Evolutionary conservation across 2,113 vertebrate species (phyloP).

Genomic region (Oreochromis tanganicae): DNA sequence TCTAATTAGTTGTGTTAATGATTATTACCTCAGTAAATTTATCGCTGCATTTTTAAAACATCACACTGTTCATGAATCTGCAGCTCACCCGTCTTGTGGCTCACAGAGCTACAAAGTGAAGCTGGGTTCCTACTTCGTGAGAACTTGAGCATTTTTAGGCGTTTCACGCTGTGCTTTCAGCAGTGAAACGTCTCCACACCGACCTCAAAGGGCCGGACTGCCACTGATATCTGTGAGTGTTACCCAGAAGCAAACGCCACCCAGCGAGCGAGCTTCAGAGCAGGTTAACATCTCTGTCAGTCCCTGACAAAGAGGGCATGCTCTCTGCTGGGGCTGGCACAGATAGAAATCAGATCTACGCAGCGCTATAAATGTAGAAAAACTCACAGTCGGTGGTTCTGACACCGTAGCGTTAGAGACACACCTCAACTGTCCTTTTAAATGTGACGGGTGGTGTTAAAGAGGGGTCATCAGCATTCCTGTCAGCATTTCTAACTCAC

Average conservation of each 20-base stretch:
- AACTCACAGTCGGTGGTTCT: background rate
- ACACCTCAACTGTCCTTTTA: background rate
- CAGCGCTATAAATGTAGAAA: background rate
- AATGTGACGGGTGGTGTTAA: background rate
- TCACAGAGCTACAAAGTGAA: background rate
- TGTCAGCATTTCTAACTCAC: conserved; percentile 71
- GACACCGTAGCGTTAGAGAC: background rate
- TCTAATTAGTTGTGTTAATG: background rate
- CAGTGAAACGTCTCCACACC: background rate
- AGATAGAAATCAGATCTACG: background rate
- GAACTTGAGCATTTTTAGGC: background rate
- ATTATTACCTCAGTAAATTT: background rate
- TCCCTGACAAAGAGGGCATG: background rate
- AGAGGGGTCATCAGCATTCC: background rate
- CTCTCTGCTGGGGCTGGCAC: background rate
- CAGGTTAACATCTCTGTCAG: conserved; percentile 6
- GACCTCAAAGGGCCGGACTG: background rate
- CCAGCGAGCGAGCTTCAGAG: background rate
- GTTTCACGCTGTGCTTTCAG: background rate
- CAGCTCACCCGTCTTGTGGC: background rate
- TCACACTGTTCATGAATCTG: background rate
- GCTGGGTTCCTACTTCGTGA: background rate
- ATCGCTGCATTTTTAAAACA: background rate
- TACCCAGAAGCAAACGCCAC: background rate
- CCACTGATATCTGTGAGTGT: background rate